Evolutionary conservation across 2,888 invertebrate genomes (phyloP).

Genomic region (Tachina grossa): DNA sequence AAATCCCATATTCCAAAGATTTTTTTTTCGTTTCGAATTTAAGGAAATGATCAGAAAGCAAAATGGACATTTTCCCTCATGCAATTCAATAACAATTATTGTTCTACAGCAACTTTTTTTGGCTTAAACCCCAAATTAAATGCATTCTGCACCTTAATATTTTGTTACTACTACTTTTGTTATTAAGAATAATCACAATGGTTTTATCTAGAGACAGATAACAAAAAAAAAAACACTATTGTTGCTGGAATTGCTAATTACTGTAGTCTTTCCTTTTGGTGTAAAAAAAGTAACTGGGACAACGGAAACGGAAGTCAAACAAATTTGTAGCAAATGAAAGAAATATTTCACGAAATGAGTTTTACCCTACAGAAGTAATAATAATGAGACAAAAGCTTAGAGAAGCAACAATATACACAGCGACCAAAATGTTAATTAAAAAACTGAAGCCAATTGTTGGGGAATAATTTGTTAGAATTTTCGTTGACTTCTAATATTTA

Average conservation of each 20-base stretch:
- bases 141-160: too few species aligned
- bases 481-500: too few species aligned
- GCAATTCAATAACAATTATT: too few species aligned
- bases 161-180: background rate
- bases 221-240: background rate
- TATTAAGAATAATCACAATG: background rate
- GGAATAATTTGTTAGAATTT: background rate
- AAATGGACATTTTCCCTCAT: too few species aligned
- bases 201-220: slow-evolving; percentile 11
- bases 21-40: too few species aligned
- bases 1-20: too few species aligned
- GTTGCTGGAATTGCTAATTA: background rate
- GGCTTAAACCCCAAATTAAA: too few species aligned
- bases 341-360: slow-evolving; percentile 8
- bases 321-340: slow-evolving; percentile 35
- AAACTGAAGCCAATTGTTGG: slow-evolving; percentile 1
- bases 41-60: too few species aligned
- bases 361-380: background rate
- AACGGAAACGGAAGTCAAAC: slow-evolving; percentile 54
- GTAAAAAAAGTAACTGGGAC: slow-evolving; percentile 26
- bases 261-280: background rate
- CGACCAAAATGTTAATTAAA: background rate
- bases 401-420: background rate
- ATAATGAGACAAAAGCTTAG: slow-evolving; percentile 1
- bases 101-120: too few species aligned